Conservation (phyloP, 2,888 invertebrate genomes). For the Kuschelorhynchus macadamiae region DNA sequence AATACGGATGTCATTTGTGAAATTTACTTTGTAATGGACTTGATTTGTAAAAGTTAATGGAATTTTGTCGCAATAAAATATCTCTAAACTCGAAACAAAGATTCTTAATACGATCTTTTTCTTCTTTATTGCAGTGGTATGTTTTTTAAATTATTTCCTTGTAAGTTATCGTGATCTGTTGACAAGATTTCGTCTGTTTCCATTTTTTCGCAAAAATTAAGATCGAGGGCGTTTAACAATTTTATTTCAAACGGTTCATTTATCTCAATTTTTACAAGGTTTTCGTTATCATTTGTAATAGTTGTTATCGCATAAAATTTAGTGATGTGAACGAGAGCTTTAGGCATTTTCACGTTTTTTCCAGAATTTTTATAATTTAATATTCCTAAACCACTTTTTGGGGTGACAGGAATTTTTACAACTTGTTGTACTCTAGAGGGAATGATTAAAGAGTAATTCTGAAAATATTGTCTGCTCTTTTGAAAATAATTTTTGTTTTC, state of each 20-base stretch:
- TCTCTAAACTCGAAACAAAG: too few species aligned
- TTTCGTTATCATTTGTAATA: too few species aligned
- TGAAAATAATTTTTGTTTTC: background rate
- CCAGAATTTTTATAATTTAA: slow-evolving; percentile 1
- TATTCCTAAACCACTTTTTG: too few species aligned
- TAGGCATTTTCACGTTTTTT: background rate
- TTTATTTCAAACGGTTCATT: background rate
- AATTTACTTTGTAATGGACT: too few species aligned
- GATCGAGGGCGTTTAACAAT: background rate
- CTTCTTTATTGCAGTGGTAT: slow-evolving; percentile 1
- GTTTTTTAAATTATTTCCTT: background rate
- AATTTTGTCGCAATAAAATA: too few species aligned
- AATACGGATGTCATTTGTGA: too few species aligned
- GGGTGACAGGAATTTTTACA: too few species aligned
- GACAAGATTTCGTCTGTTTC: background rate
- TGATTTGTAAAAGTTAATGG: too few species aligned
- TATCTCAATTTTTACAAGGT: too few species aligned
- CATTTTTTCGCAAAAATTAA: too few species aligned
- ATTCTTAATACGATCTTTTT: too few species aligned
- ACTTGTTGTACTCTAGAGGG: slow-evolving; percentile 5
- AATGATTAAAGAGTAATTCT: background rate
- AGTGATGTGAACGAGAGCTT: background rate
- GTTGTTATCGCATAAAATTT: background rate
- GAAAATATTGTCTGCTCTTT: background rate
- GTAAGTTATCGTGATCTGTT: background rate